Percentiles rank a stretch among this genome's conserved stretches.
phyloP scores from a whole-genome alignment of 2,888 invertebrate species.

The Anoplius nigerrimus region DNA sequence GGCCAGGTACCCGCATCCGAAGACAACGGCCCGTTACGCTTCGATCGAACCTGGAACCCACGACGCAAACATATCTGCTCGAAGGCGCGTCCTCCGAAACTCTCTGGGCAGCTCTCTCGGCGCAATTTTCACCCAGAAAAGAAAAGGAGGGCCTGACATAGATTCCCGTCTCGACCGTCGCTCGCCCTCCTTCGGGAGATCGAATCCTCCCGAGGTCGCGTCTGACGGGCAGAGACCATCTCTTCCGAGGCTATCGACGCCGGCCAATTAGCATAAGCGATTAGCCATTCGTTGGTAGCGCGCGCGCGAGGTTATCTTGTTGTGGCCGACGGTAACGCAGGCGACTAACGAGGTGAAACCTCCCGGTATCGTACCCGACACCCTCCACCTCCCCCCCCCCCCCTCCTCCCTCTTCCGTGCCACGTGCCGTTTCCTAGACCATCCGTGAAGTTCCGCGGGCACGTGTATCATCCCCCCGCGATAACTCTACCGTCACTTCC shows the following conservation, averaged over 20 bases:
- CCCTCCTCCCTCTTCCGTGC: conserved; percentile 51
- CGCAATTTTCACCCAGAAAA: conserved; percentile 40
- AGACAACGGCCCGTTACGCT: conserved; percentile 73
- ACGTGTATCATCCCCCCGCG: conserved; percentile 55
- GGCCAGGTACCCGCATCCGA: conserved; percentile 72
- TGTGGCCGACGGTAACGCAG: too few relatives aligned
- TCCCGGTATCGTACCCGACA: conserved; percentile 24
- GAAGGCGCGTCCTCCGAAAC: conserved; percentile 58
- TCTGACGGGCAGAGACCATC: too few relatives aligned
- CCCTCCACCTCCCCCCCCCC: conserved; percentile 12
- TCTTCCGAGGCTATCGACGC: too few relatives aligned
- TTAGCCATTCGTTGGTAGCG: too few relatives aligned
- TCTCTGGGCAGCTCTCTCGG: conserved; percentile 48
- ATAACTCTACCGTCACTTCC: conserved; percentile 64
- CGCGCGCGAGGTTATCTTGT: too few relatives aligned
- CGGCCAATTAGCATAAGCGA: too few relatives aligned
- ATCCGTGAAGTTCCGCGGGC: too few relatives aligned
- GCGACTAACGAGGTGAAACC: background rate
- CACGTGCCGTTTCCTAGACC: conserved; percentile 66
- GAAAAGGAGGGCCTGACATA: too few relatives aligned
- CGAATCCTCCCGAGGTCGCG: too few relatives aligned
- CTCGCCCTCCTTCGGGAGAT: too few relatives aligned
- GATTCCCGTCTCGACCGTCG: too few relatives aligned
- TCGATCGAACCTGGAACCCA: conserved; percentile 71
- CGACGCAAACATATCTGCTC: conserved; percentile 69